Conservation (phyloP, 2,888 invertebrate species). For the Leptinotarsa rubiginosa region DNA sequence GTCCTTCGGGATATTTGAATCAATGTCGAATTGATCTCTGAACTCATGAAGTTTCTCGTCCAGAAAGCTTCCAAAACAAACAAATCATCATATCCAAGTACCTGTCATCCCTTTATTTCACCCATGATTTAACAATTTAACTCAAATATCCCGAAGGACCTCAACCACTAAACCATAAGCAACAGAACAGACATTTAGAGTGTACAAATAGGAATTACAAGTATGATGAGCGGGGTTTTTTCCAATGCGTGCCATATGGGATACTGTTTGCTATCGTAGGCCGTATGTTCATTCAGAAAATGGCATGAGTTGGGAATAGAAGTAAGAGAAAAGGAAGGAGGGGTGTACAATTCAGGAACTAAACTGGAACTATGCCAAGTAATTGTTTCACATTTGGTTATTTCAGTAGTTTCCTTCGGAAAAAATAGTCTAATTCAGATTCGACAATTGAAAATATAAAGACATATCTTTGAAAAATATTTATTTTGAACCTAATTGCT, state of each 20-base stretch:
- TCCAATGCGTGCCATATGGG: constrained; percentile 51
- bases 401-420: too few species aligned
- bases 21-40: too few species aligned
- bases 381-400: too few species aligned
- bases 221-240: constrained; percentile 48
- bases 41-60: not conserved
- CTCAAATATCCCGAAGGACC: constrained; percentile 52
- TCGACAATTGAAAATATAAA: too few species aligned
- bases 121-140: constrained; percentile 47
- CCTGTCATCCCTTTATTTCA: constrained; percentile 48
- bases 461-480: too few species aligned
- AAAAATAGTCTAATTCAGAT: too few species aligned
- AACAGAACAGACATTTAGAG: constrained; percentile 51
- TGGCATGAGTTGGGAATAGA: constrained; percentile 30
- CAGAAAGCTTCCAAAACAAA: constrained; percentile 33
- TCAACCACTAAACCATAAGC: constrained; percentile 51
- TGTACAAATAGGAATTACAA: constrained; percentile 47
- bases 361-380: not conserved
- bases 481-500: too few species aligned
- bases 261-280: constrained; percentile 41
- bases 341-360: not conserved
- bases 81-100: constrained; percentile 42
- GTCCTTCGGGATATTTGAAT: too few species aligned
- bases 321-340: constrained; percentile 30
- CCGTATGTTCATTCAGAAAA: constrained; percentile 42